These are phyloP conservation scores for Passer montanus DNA, from an alignment of 2,113 vertebrate species.

Conservation along the genomic window DNA sequence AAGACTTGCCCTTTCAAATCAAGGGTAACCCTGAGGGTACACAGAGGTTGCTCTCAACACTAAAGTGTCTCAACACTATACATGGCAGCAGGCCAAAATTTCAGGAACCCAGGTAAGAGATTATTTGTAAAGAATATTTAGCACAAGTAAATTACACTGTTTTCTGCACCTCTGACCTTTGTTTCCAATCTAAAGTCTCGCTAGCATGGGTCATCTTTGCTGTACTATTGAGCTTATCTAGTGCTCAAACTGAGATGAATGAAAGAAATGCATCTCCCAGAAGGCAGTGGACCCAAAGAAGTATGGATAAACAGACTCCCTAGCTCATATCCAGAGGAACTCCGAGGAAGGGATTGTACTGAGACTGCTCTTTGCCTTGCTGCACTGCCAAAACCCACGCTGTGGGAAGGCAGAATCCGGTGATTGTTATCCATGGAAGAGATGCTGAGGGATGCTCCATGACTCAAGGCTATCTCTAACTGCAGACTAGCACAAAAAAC, in stretches of 20 bases:
- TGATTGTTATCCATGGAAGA: neutral
- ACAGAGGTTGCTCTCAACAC: neutral
- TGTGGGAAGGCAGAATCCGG: neutral
- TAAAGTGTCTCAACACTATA: neutral
- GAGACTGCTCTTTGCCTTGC: neutral
- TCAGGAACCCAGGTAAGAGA: neutral
- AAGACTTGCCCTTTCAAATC: neutral
- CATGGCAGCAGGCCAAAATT: neutral
- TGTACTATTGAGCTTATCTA: neutral
- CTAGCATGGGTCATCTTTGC: neutral
- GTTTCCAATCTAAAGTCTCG: neutral
- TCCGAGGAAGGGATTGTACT: neutral
- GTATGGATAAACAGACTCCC: neutral
- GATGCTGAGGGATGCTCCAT: neutral
- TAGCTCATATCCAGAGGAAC: neutral
- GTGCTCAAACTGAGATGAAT: neutral
- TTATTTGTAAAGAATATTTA: neutral
- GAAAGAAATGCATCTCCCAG: neutral
- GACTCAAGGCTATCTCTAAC: neutral
- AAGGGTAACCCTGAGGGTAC: rapidly evolving
- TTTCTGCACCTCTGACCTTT: neutral
- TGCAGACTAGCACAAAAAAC: neutral
- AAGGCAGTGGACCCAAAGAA: neutral
- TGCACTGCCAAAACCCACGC: neutral
- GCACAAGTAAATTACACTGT: neutral